Evolutionary conservation across 37 sponge, comb jelly and placozoan species (phyloP).

Genomic region (Agelas oroides): DNA sequence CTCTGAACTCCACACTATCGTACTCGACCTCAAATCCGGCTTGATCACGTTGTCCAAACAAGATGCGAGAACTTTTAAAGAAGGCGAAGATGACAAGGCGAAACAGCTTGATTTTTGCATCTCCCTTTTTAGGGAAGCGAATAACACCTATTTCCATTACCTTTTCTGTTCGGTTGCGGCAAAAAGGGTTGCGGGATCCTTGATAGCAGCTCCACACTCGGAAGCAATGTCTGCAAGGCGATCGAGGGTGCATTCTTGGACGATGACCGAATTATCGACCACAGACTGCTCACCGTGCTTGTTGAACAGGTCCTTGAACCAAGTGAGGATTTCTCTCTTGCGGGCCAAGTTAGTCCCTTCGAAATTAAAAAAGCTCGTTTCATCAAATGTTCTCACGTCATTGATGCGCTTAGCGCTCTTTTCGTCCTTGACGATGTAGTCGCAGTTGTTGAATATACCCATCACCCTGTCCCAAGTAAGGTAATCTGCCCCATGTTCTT

Average conservation of each 20-base stretch:
- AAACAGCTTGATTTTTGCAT: slow-evolving; percentile 8
- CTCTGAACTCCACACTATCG: too few relatives aligned
- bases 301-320: slow-evolving; percentile 26
- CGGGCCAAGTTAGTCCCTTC: neutral
- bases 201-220: slow-evolving; percentile 25
- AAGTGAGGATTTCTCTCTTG: slow-evolving; percentile 15
- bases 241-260: slow-evolving; percentile 2
- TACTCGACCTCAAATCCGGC: too few relatives aligned
- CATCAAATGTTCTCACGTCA: neutral
- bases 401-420: slow-evolving; percentile 12
- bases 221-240: slow-evolving; percentile 9
- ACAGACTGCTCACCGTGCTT: slow-evolving; percentile 10
- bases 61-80: too few relatives aligned
- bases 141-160: slow-evolving; percentile 12
- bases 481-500: slow-evolving; percentile 5
- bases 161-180: slow-evolving; percentile 15
- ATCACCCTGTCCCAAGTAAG: slow-evolving; percentile 11
- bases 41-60: too few relatives aligned
- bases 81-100: neutral
- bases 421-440: slow-evolving; percentile 11
- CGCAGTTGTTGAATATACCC: slow-evolving; percentile 12
- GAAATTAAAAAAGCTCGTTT: neutral
- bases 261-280: slow-evolving; percentile 23
- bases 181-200: neutral
- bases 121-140: slow-evolving; percentile 2